Percentiles rank a stretch among this genome's conserved stretches.
Evolutionary conservation across 92 coral and sea anemone genomes (phyloP).

Genomic region (Epizoanthus scotinus): DNA sequence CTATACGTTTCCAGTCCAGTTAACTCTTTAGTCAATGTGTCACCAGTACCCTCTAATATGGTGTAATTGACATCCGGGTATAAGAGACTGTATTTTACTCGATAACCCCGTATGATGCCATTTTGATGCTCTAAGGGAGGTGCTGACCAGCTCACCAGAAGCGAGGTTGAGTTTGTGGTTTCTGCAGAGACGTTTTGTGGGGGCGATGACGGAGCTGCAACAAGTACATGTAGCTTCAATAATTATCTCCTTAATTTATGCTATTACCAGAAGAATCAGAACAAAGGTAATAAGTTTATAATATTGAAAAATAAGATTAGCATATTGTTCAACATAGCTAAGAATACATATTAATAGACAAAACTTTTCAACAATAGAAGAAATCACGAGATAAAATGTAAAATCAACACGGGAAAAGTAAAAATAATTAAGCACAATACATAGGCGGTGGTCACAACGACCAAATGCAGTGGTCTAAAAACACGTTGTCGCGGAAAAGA

Average conservation of each 20-base stretch:
- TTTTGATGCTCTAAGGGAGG: conserved; percentile 12
- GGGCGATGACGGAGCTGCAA: conserved; percentile 34
- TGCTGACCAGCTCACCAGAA: conserved; percentile 36
- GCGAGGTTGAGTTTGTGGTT: conserved; percentile 19
- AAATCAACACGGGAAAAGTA: too few relatives aligned
- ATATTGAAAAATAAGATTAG: too few relatives aligned
- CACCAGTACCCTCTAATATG: background rate
- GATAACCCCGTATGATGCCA: conserved; percentile 5
- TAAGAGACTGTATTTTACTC: background rate
- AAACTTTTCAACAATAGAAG: too few relatives aligned
- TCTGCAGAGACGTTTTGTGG: conserved; percentile 31
- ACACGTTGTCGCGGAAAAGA: too few relatives aligned
- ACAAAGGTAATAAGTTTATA: background rate
- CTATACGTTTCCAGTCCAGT: conserved; percentile 17
- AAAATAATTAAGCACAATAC: too few relatives aligned
- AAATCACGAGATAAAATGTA: too few relatives aligned
- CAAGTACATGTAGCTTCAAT: too few relatives aligned
- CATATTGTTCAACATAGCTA: too few relatives aligned
- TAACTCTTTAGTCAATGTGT: background rate
- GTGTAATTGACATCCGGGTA: background rate
- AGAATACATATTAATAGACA: too few relatives aligned
- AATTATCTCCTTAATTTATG: background rate
- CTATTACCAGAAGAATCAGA: background rate
- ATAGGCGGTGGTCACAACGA: too few relatives aligned
- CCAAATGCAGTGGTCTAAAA: too few relatives aligned